phyloP scores from a whole-genome alignment of 2,888 invertebrate species.

The Gandaritis pyraliata region DNA sequence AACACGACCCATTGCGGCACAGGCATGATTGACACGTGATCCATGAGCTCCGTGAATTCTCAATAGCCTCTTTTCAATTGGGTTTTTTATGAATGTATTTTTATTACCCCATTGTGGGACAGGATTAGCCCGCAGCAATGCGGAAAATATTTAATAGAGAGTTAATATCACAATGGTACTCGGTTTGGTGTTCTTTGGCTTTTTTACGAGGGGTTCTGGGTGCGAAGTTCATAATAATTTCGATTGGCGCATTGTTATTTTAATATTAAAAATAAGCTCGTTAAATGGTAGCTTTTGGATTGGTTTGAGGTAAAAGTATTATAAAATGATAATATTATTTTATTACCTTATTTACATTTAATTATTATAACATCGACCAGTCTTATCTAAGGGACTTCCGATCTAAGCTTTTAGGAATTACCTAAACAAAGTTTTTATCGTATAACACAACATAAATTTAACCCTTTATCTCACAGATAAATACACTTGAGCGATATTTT shows the following conservation, averaged over 20 bases:
- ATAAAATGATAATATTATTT: not conserved
- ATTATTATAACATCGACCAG: constrained; percentile 12
- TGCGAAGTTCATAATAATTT: constrained; percentile 50
- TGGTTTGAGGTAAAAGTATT: not conserved
- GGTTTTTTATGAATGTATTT: constrained; percentile 65
- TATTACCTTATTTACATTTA: not conserved
- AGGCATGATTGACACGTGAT: constrained; percentile 82
- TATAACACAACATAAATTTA: constrained; percentile 32
- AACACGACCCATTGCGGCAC: constrained; percentile 73
- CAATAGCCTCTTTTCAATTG: constrained; percentile 65
- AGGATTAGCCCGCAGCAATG: constrained; percentile 71
- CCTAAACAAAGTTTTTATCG: constrained; percentile 17
- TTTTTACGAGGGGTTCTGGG: constrained; percentile 50
- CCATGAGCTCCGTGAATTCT: constrained; percentile 64
- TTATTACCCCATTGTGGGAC: constrained; percentile 72
- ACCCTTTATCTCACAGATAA: constrained; percentile 42
- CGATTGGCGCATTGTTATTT: constrained; percentile 49
- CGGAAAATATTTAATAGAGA: constrained; percentile 77
- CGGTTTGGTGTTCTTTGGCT: constrained; percentile 51
- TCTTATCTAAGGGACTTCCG: constrained; percentile 20
- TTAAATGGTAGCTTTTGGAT: constrained; percentile 10
- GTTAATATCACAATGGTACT: constrained; percentile 64
- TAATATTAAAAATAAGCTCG: constrained; percentile 30
- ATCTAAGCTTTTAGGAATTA: too few species aligned
- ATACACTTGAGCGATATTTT: constrained; percentile 46